These are phyloP conservation scores for Morus bassanus DNA, from an alignment of 2,797 vertebrate genomes.

Conservation along the genomic window DNA sequence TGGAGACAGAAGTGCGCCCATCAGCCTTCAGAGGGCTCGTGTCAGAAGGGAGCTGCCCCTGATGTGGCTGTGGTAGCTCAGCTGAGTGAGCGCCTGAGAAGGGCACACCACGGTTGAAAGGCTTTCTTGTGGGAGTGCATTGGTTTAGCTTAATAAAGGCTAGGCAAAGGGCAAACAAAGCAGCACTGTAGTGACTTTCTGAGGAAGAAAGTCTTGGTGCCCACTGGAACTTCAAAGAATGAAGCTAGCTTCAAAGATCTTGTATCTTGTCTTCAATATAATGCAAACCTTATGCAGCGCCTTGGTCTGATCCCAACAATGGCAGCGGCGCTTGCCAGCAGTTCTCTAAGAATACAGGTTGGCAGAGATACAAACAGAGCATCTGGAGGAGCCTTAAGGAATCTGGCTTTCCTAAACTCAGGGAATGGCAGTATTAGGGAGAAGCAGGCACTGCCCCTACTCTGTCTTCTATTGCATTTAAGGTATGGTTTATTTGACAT, in stretches of 20 bases:
- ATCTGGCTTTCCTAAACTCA: not conserved
- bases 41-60: not conserved
- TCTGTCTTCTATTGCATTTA: not conserved
- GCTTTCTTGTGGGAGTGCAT: not conserved
- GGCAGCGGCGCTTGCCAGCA: not conserved
- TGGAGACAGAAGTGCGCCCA: not conserved
- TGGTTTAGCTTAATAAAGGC: not conserved
- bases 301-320: not conserved
- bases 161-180: not conserved
- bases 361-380: not conserved
- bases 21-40: not conserved
- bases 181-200: not conserved
- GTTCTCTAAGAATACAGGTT: not conserved
- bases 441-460: not conserved
- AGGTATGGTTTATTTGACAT: not conserved
- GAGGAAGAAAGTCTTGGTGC: not conserved
- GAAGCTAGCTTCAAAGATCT: not conserved
- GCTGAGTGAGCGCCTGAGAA: accelerated
- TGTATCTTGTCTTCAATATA: not conserved
- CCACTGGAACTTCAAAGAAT: not conserved
- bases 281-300: accelerated
- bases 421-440: not conserved
- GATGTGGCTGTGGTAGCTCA: not conserved
- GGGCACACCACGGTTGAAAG: not conserved
- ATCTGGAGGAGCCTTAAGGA: not conserved